Base-by-base conservation (phyloP, 2,797 vertebrate genomes). In the Pseudomugil gertrudae region DNA sequence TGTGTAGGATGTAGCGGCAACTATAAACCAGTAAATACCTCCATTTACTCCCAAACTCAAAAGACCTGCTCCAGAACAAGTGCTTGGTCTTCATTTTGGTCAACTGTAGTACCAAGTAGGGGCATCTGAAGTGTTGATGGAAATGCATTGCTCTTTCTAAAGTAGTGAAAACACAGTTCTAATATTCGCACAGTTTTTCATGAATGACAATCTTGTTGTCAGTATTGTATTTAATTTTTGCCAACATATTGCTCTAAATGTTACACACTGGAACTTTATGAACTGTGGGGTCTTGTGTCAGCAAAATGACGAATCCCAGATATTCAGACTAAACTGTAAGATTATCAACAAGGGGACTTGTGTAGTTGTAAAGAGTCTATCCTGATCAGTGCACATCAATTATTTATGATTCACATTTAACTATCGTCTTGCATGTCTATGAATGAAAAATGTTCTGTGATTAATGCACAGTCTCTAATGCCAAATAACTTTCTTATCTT, bases 381-480 rank as follows among this genome's bases (percentile, higher is more conserved):
- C 85, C 79, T 66, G 21, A 76, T 56, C 21, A 35, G 80, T 72
- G 45, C 21, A 65, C 67, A 43, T 79, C 55, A 68, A 66, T 76
- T 57, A 48, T 55, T 57, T 54, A 15, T 89, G 90, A 90, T 90
- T 88, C 13, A 10, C 72, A 19, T 78, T 71, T 88, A 88, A 90
- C 74, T 30, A 5, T 38, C 65, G 71, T 83, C 64, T 70, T 84
- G 91, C 91, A 91, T 89, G 90, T 86, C 33, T 63, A 30, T 32
- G 0, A 87, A 85, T 87, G 40, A 88, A 53, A 45, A 43, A 26
- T 64, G 51, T 21, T 30, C 35, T 33, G 5, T 84, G 72, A 90
- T 90, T 76, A 81, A 57, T 58, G 79, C 47, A 60, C 27, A 21
- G 19, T 57, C 40, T 66, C 24, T 79, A 29, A 24, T 11, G 30